Evolutionary conservation across 2,888 invertebrate genomes (phyloP).

Genomic region (Dione juno): DNA sequence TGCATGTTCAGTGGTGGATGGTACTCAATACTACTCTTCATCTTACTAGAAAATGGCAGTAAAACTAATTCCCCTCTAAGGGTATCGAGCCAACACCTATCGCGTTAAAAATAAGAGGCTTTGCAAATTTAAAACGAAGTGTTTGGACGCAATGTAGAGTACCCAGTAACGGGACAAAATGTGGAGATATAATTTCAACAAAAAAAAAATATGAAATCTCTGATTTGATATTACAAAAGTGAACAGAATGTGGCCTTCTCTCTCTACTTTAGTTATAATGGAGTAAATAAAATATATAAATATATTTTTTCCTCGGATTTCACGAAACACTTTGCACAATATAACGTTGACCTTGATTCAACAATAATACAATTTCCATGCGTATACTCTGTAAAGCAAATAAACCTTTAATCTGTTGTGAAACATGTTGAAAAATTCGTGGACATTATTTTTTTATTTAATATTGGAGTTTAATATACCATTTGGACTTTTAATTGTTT

Average conservation of each 20-base stretch:
- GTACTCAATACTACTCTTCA: no score
- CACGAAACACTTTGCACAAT: constrained; percentile 7
- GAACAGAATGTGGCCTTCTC: constrained; percentile 1
- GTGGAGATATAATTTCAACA: no score
- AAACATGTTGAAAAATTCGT: neutral
- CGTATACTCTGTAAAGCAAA: neutral
- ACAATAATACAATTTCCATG: constrained; percentile 10
- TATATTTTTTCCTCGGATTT: neutral
- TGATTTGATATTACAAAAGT: neutral
- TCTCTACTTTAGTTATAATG: neutral
- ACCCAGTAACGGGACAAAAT: no score
- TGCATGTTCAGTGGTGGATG: no score
- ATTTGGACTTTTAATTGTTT: no score
- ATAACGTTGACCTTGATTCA: constrained; percentile 3
- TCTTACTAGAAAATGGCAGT: no score
- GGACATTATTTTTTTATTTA: neutral
- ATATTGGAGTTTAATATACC: no score
- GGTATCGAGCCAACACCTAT: no score
- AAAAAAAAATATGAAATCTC: neutral
- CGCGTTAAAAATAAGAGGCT: no score
- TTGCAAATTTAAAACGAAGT: no score
- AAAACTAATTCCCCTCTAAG: no score
- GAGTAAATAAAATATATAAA: constrained; percentile 14
- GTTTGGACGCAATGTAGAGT: no score
- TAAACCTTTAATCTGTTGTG: constrained; percentile 1